These are phyloP conservation scores for Eudorcas thomsonii DNA, from an alignment of 2,113 vertebrate genomes.

Conservation along the genomic window DNA sequence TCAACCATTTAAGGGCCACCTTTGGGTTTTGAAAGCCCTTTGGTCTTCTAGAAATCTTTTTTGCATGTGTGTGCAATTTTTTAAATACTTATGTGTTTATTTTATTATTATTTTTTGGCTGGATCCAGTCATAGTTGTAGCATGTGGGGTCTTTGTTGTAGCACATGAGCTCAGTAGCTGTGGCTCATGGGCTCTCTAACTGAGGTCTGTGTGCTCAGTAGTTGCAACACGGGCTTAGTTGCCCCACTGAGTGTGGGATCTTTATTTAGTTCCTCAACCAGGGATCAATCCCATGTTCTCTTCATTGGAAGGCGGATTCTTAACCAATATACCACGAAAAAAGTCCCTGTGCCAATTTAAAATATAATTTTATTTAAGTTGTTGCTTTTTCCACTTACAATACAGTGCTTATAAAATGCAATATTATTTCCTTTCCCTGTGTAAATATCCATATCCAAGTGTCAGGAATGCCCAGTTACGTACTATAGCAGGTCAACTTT, in stretches of 20 bases:
- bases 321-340: neutral
- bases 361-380: neutral
- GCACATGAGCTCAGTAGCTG: neutral
- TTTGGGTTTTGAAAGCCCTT: neutral
- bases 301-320: neutral
- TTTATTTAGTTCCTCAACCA: neutral
- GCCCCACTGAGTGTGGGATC: neutral
- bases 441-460: neutral
- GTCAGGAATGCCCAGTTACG: neutral
- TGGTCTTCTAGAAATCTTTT: neutral
- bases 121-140: neutral
- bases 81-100: neutral
- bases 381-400: neutral
- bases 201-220: neutral
- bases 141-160: neutral
- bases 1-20: neutral
- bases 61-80: neutral
- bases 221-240: neutral
- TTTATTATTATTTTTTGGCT: neutral
- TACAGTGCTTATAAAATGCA: neutral
- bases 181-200: accelerated
- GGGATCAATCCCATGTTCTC: neutral
- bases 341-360: neutral
- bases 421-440: neutral
- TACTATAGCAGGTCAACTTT: neutral